Evolutionary conservation across 2,113 vertebrate genomes (phyloP).

Genomic region (Pongo pygmaeus): DNA sequence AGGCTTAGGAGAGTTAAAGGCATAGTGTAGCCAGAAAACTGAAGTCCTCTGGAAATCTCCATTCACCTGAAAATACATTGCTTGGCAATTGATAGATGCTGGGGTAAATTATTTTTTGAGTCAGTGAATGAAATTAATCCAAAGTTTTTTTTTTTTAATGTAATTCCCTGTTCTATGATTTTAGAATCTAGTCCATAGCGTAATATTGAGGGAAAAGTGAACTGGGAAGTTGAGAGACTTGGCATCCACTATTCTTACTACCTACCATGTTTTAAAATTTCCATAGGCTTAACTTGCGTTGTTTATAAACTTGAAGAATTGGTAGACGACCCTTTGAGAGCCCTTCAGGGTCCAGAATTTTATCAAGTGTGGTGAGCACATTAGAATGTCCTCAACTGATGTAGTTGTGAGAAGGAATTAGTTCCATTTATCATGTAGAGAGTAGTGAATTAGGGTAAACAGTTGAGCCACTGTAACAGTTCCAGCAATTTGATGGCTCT

Average conservation of each 20-base stretch:
- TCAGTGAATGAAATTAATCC: slow-evolving; percentile 1
- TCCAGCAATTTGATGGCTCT: neutral
- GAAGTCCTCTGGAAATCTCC: neutral
- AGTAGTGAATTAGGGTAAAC: neutral
- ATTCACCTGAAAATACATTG: neutral
- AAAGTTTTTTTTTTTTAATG: neutral
- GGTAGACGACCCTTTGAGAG: neutral
- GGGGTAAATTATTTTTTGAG: neutral
- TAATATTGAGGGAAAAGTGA: neutral
- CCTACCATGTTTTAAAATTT: neutral
- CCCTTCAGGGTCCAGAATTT: neutral
- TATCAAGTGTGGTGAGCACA: neutral
- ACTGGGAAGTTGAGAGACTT: neutral
- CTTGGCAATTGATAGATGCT: neutral
- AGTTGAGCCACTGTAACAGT: neutral
- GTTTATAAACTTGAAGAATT: neutral
- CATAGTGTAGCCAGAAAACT: neutral
- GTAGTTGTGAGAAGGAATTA: neutral
- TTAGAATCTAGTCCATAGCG: neutral
- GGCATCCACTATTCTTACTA: neutral
- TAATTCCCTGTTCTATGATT: neutral
- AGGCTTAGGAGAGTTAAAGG: neutral
- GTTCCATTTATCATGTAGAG: neutral
- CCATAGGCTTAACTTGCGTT: neutral
- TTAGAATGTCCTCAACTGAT: neutral